Percentiles rank a stretch among this genome's conserved stretches.
These are phyloP conservation scores for Pogonocherus hispidulus DNA, from an alignment of 2,888 invertebrate species.

Conservation along the genomic window DNA sequence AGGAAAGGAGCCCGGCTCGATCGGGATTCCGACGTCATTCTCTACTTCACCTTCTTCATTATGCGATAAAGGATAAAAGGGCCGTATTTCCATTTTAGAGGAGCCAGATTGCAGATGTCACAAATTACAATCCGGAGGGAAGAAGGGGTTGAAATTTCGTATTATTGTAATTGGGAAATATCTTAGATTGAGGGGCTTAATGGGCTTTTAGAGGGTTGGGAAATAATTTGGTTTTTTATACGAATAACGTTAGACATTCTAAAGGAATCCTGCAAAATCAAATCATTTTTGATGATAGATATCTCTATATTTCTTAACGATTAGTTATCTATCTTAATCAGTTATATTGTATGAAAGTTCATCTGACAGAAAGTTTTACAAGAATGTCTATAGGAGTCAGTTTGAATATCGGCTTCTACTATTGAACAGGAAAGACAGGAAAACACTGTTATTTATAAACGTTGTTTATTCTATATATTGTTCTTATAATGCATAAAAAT, in stretches of 20 bases:
- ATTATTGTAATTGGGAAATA: slow-evolving; percentile 49
- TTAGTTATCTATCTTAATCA: no score
- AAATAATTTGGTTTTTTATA: not conserved
- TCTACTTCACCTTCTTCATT: slow-evolving; percentile 64
- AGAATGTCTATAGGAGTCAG: no score
- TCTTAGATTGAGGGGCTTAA: slow-evolving; percentile 34
- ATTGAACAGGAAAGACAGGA: no score
- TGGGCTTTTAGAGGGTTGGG: slow-evolving; percentile 3
- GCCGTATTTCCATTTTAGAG: slow-evolving; percentile 62
- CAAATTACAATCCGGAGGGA: slow-evolving; percentile 55
- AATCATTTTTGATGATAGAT: no score
- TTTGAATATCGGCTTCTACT: no score
- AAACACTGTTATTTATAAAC: no score
- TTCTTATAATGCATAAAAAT: no score
- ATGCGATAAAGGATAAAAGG: slow-evolving; percentile 64
- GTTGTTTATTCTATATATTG: no score
- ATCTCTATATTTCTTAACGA: no score
- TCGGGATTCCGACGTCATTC: slow-evolving; percentile 56
- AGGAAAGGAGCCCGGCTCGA: slow-evolving; percentile 48
- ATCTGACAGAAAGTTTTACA: no score
- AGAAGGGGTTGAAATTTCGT: slow-evolving; percentile 46
- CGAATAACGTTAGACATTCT: not conserved
- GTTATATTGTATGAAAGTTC: no score
- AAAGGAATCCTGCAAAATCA: no score
- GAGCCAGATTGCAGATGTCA: slow-evolving; percentile 65